Base-by-base conservation (phyloP, 2,113 vertebrate genomes). In the Oophaga pumilio region DNA sequence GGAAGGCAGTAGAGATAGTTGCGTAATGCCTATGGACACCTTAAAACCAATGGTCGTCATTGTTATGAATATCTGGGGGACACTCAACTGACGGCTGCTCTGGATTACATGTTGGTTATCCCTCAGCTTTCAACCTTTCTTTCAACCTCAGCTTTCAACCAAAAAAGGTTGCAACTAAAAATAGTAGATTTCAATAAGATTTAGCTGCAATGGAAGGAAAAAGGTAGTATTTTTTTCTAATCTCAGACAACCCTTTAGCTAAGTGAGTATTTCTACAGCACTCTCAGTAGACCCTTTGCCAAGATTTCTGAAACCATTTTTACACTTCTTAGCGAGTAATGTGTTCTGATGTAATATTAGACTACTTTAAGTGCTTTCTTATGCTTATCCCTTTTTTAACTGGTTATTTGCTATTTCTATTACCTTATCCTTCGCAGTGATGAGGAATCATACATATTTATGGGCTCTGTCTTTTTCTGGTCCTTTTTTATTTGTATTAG, bases 391-490 rank as follows among this genome's bases (percentile, higher is more conserved):
- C 20, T 77, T 56, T 73, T 74, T 56, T 26, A 20, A 49, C 84
- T 62, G 24, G 9, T 76, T 50, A 50, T 50, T 85, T 85, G 79
- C 14, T 85, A 60, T 69, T 71, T 69, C 59, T 68, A 43, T 80
- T 87, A 57, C 33, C 26, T 2, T 80, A 43, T 56, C 26, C 49
- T 80, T 59, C 53, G 33, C 76, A 33, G 50, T 8, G 24, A 15
- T 9, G 76, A 79, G 52, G 18, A 57, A 18, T 87, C 60, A 80
- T 87, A 33, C 52, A 86, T 86, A 86, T 80, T 71, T 87, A 87
- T 87, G 76, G 62, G 9, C 50, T 33, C 62, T 80, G 79, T 87
- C 62, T 69, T 71, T 56, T 86, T 22, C 28, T 22, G 22, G 28
- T 73, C 57, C 24, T 24, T 50, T 60, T 50, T 71, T 57, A 71